A percentile compares a stretch with the other conserved stretches of the same genome.
phyloP scores from a whole-genome alignment of 2,797 vertebrate species.

The Pantherophis alleghaniensis region DNA sequence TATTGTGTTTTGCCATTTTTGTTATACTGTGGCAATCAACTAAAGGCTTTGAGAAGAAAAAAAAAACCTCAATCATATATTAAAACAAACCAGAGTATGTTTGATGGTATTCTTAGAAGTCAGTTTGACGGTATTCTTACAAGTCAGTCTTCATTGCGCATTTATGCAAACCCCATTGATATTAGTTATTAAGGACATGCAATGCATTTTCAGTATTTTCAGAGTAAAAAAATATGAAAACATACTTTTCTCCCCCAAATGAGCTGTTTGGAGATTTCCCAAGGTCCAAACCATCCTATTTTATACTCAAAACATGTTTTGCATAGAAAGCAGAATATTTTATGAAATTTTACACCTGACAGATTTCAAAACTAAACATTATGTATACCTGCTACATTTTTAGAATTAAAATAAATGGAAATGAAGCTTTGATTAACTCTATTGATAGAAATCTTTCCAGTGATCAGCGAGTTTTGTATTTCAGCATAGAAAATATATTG shows the following conservation, averaged over 20 bases:
- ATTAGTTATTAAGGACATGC: not conserved
- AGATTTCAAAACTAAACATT: not conserved
- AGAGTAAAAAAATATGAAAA: not conserved
- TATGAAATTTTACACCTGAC: not conserved
- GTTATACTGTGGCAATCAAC: not conserved
- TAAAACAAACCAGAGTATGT: not conserved
- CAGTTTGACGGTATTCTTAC: not conserved
- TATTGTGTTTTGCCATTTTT: not conserved
- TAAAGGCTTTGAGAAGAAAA: not conserved
- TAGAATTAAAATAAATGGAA: not conserved
- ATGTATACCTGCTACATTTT: not conserved
- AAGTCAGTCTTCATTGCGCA: not conserved
- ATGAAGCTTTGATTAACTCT: not conserved
- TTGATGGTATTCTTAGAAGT: not conserved
- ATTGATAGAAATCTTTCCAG: not conserved
- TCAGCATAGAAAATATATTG: not conserved
- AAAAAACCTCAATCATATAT: not conserved
- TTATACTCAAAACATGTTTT: not conserved
- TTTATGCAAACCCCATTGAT: not conserved
- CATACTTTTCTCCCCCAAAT: rapidly evolving
- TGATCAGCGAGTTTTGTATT: not conserved
- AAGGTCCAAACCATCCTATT: not conserved
- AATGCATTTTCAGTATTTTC: not conserved
- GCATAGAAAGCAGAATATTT: not conserved
- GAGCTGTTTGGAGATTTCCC: not conserved